These are phyloP conservation scores for Xylophagus ater DNA, from an alignment of 2,888 invertebrate species.

Conservation along the genomic window DNA sequence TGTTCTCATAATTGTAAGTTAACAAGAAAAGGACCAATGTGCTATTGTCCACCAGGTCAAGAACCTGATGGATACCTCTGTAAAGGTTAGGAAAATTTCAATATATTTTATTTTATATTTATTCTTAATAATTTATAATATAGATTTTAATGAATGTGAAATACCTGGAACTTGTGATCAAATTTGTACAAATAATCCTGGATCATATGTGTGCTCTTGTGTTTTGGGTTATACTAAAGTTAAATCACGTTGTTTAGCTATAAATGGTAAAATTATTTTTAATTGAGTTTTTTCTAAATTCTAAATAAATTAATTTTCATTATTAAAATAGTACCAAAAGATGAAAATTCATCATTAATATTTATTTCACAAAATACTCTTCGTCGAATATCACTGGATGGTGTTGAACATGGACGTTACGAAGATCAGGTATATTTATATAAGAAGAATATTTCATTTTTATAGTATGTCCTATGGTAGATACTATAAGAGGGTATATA, in stretches of 20 bases:
- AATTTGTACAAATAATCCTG: slow-evolving; percentile 53
- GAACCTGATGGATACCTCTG: slow-evolving; percentile 49
- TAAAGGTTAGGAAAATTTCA: slow-evolving; percentile 35
- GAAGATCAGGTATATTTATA: too few species aligned
- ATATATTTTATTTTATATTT: slow-evolving; percentile 1
- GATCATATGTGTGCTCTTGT: slow-evolving; percentile 63
- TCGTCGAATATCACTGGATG: slow-evolving; percentile 48
- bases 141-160: slow-evolving; percentile 69
- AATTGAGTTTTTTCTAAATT: slow-evolving; percentile 1
- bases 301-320: slow-evolving; percentile 2
- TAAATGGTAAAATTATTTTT: slow-evolving; percentile 50
- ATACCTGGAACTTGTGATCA: slow-evolving; percentile 63
- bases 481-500: too few species aligned
- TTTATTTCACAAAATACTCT: slow-evolving; percentile 58
- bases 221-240: slow-evolving; percentile 54
- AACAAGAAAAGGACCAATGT: slow-evolving; percentile 57
- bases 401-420: too few species aligned
- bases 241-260: slow-evolving; percentile 50
- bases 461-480: too few species aligned
- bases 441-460: too few species aligned
- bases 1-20: slow-evolving; percentile 60
- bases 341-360: slow-evolving; percentile 52
- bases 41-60: slow-evolving; percentile 63
- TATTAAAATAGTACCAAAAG: slow-evolving; percentile 46
- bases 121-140: neutral